Percentiles rank a stretch among this genome's conserved stretches.
phyloP scores from a whole-genome alignment of 2,888 invertebrate genomes.

The Ethmia dodecea region DNA sequence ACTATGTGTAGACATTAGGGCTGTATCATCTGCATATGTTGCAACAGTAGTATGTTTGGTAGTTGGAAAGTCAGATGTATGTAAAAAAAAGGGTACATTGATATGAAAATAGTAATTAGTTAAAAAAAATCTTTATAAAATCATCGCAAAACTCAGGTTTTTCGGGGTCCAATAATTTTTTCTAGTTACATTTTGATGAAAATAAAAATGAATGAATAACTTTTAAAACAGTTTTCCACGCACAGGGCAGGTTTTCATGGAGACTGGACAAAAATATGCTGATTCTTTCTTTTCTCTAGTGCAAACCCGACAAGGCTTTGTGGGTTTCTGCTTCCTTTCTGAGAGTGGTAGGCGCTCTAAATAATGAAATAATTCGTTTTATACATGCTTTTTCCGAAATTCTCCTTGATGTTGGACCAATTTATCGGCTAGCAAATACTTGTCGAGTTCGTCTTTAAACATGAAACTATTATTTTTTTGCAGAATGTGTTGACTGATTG shows the following conservation, averaged over 20 bases:
- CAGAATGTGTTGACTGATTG: not conserved
- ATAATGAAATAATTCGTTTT: constrained; percentile 8
- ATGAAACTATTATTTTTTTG: not conserved
- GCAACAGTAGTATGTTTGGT: too few relatives aligned
- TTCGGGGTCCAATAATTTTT: too few relatives aligned
- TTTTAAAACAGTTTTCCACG: constrained; percentile 2
- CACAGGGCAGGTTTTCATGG: constrained; percentile 3
- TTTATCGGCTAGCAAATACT: not conserved
- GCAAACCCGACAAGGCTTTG: constrained; percentile 12
- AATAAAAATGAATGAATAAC: not conserved
- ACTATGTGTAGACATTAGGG: too few relatives aligned
- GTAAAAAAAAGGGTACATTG: too few relatives aligned
- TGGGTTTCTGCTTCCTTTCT: constrained; percentile 6
- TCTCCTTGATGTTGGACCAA: not conserved
- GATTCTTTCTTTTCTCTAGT: constrained; percentile 9
- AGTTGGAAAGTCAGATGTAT: too few relatives aligned
- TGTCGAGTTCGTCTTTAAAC: not conserved
- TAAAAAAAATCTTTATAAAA: too few relatives aligned
- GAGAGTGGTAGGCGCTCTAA: constrained; percentile 8
- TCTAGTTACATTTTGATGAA: too few relatives aligned
- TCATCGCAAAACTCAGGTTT: too few relatives aligned
- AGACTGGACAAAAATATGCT: constrained; percentile 2
- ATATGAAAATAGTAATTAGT: too few relatives aligned
- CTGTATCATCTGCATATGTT: too few relatives aligned
- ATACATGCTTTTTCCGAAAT: not conserved